Conservation (phyloP, 2,888 invertebrate species). For the Euphydryas editha region DNA sequence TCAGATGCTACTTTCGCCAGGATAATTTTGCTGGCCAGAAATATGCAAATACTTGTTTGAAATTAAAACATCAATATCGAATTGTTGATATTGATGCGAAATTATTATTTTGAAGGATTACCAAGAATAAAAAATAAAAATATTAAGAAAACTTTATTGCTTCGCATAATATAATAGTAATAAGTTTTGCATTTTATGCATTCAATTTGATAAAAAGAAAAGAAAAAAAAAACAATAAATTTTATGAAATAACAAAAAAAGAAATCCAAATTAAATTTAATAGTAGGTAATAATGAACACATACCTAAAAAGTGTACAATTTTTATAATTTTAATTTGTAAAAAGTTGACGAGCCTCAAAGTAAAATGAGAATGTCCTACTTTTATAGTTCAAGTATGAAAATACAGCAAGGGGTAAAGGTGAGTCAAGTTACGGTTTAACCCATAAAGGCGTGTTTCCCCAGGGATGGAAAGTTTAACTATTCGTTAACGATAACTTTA, state of each 20-base stretch:
- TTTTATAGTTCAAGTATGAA: conserved; percentile 10
- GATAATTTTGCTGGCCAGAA: neutral
- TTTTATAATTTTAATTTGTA: neutral
- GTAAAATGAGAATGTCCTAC: neutral
- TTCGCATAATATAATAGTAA: no score
- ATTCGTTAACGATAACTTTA: conserved; percentile 13
- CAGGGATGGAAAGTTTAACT: conserved; percentile 19
- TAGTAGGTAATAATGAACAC: neutral
- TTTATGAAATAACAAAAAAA: no score
- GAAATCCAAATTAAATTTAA: no score
- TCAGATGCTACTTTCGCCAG: conserved; percentile 1
- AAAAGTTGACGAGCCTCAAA: neutral
- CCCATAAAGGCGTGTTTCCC: conserved; percentile 34
- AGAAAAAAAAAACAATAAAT: no score
- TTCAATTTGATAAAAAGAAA: no score
- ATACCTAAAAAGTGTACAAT: neutral
- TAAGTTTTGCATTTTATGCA: no score
- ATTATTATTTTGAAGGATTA: no score
- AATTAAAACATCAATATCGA: no score
- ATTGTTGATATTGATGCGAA: no score
- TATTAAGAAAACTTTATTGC: no score
- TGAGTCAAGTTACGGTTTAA: conserved; percentile 26
- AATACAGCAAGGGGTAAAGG: conserved; percentile 13
- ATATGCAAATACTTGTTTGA: neutral
- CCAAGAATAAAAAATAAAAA: no score